phyloP scores from a whole-genome alignment of 2,797 vertebrate genomes.

The Sebastes minor region DNA sequence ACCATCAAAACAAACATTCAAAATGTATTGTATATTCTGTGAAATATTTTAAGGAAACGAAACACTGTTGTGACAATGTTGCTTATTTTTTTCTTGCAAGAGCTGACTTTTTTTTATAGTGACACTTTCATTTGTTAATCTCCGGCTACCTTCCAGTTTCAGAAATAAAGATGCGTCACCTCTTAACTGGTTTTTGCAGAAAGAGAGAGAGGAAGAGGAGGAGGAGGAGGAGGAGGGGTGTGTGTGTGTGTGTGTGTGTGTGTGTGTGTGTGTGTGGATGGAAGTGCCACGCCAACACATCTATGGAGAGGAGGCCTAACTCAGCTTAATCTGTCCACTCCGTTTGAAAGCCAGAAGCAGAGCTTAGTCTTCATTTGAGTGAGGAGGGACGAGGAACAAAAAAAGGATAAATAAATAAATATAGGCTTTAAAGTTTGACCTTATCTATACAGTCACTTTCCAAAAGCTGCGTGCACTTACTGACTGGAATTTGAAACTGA shows the following conservation, averaged over 20 bases:
- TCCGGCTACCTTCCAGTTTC: conserved; percentile 48
- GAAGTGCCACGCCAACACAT: conserved; percentile 79
- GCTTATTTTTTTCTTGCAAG: background rate
- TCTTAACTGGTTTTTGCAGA: conserved; percentile 49
- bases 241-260: too few relatives aligned
- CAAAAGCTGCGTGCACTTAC: conserved; percentile 61
- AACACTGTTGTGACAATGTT: background rate
- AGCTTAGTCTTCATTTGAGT: conserved; percentile 75
- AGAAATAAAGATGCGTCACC: conserved; percentile 45
- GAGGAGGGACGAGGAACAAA: conserved; percentile 17
- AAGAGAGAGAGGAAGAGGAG: background rate
- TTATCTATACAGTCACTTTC: conserved; percentile 66
- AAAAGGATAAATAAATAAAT: conserved; percentile 71
- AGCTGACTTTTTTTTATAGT: background rate
- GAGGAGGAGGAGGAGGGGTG: background rate
- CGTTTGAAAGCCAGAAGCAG: conserved; percentile 70
- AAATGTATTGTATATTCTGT: background rate
- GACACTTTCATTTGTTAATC: conserved; percentile 37
- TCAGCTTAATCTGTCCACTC: conserved; percentile 80
- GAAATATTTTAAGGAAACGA: background rate
- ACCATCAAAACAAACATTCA: background rate
- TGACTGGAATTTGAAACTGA: conserved; percentile 67
- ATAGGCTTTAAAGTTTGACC: conserved; percentile 77
- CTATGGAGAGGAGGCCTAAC: conserved; percentile 74
- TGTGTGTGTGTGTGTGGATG: conserved; percentile 28